Evolutionary conservation across 1,140 invertebrate genomes (phyloP).

Genomic region (Aradophagus sp.): DNA sequence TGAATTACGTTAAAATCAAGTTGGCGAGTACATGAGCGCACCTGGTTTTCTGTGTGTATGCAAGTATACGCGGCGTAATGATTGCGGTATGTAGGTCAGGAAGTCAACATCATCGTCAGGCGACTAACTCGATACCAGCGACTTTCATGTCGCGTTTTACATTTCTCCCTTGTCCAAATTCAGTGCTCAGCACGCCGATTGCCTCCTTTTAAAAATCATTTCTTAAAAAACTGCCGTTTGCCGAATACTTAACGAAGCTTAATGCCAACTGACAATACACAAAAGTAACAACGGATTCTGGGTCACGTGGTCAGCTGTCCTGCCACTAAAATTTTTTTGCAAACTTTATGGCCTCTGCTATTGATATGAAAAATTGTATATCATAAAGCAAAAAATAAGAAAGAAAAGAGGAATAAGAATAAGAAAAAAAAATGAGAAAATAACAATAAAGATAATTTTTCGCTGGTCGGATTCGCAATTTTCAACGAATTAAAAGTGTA

Average conservation of each 20-base stretch:
- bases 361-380: too few species aligned
- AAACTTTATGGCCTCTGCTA: too few species aligned
- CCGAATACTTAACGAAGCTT: slow-evolving; percentile 42
- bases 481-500: too few species aligned
- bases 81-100: slow-evolving; percentile 70
- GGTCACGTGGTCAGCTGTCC: slow-evolving; percentile 51
- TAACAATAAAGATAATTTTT: too few species aligned
- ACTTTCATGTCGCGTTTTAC: slow-evolving; percentile 62
- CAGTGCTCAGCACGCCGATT: slow-evolving; percentile 44
- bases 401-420: too few species aligned
- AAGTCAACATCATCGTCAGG: slow-evolving; percentile 63
- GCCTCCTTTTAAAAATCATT: slow-evolving; percentile 56
- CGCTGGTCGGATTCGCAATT: too few species aligned
- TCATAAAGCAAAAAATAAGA: too few species aligned
- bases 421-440: too few species aligned
- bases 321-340: too few species aligned
- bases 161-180: slow-evolving; percentile 65
- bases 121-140: slow-evolving; percentile 64
- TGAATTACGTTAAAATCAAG: slow-evolving; percentile 1
- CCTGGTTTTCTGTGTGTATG: not conserved
- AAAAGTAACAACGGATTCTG: slow-evolving; percentile 36
- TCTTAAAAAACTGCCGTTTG: slow-evolving; percentile 43
- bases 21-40: too few species aligned
- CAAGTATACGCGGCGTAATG: slow-evolving; percentile 27
- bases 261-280: slow-evolving; percentile 27